These are phyloP conservation scores for Drosophila orosa DNA, from an alignment of 1,140 invertebrate species.

Conservation along the genomic window DNA sequence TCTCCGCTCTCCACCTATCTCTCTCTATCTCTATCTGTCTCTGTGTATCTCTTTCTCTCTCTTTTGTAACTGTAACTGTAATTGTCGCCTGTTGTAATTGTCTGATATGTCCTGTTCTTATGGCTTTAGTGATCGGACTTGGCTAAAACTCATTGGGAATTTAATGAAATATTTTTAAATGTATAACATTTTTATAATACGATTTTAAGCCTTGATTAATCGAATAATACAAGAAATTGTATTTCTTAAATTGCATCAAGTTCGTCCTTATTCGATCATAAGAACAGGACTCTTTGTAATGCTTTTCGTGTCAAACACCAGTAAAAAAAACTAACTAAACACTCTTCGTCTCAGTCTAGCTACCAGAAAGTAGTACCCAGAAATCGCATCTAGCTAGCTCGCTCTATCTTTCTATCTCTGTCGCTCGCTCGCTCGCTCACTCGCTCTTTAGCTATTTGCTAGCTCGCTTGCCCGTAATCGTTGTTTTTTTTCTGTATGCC, in stretches of 20 bases:
- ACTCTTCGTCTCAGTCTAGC: slow-evolving; percentile 52
- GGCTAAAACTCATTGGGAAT: background rate
- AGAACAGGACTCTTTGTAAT: slow-evolving; percentile 19
- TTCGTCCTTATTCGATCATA: background rate
- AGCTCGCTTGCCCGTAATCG: slow-evolving; percentile 46
- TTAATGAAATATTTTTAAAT: background rate
- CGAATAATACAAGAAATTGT: background rate
- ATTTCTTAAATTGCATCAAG: background rate
- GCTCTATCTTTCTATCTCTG: slow-evolving; percentile 38
- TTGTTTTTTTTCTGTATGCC: slow-evolving; percentile 44
- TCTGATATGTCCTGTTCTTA: slow-evolving; percentile 6
- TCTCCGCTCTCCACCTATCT: slow-evolving; percentile 50
- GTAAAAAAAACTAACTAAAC: slow-evolving; percentile 31
- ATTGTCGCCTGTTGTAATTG: slow-evolving; percentile 48
- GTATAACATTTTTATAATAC: too few species aligned
- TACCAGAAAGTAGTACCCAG: slow-evolving; percentile 36
- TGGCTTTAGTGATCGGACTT: background rate
- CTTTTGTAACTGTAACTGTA: slow-evolving; percentile 40
- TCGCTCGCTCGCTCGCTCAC: slow-evolving; percentile 50
- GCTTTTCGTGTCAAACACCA: slow-evolving; percentile 41
- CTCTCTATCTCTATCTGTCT: slow-evolving; percentile 34
- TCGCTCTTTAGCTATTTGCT: slow-evolving; percentile 56
- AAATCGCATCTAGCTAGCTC: slow-evolving; percentile 37
- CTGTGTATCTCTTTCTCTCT: slow-evolving; percentile 29
- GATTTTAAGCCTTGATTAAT: too few species aligned